A percentile compares a stretch with the other conserved stretches of the same genome.
These are phyloP conservation scores for Neria commutata DNA, from an alignment of 2,888 invertebrate species.

Conservation along the genomic window DNA sequence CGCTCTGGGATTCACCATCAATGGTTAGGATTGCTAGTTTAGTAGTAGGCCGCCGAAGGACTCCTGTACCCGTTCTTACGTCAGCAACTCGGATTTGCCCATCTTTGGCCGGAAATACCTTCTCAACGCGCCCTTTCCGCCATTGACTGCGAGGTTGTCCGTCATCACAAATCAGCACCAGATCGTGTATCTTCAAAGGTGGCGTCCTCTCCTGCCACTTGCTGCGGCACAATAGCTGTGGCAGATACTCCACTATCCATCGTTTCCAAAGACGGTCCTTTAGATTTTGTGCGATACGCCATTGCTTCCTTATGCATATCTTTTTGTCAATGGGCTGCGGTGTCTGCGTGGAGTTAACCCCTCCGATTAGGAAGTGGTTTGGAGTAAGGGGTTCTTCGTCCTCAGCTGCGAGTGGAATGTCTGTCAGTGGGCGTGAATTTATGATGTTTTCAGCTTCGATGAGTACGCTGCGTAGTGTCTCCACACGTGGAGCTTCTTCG, in stretches of 20 bases:
- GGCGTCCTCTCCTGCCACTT: conserved; percentile 11
- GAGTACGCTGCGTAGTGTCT: conserved; percentile 26
- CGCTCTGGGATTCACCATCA: conserved; percentile 6
- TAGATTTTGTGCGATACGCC: conserved; percentile 23
- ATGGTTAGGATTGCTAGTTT: conserved; percentile 42
- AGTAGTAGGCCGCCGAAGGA: conserved; percentile 24
- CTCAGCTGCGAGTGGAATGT: conserved; percentile 20
- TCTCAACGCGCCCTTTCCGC: too few species aligned
- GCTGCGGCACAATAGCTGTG: conserved; percentile 12
- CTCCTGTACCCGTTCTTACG: background rate
- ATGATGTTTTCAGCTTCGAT: conserved; percentile 29
- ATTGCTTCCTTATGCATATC: conserved; percentile 19
- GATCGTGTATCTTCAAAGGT: conserved; percentile 7
- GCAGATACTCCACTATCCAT: conserved; percentile 22
- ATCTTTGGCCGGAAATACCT: conserved; percentile 30
- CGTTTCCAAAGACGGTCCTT: conserved; percentile 22
- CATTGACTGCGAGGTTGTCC: conserved; percentile 25
- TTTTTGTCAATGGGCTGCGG: conserved; percentile 12
- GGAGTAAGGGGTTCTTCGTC: conserved; percentile 27
- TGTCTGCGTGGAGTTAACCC: conserved; percentile 15
- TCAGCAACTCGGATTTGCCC: conserved; percentile 21
- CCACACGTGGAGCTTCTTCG: conserved; percentile 17
- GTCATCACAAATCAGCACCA: conserved; percentile 27
- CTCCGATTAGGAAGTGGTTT: conserved; percentile 29
- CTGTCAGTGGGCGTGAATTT: conserved; percentile 25